These are phyloP conservation scores for Galleria mellonella DNA, from an alignment of 1,140 invertebrate species.

Conservation along the genomic window DNA sequence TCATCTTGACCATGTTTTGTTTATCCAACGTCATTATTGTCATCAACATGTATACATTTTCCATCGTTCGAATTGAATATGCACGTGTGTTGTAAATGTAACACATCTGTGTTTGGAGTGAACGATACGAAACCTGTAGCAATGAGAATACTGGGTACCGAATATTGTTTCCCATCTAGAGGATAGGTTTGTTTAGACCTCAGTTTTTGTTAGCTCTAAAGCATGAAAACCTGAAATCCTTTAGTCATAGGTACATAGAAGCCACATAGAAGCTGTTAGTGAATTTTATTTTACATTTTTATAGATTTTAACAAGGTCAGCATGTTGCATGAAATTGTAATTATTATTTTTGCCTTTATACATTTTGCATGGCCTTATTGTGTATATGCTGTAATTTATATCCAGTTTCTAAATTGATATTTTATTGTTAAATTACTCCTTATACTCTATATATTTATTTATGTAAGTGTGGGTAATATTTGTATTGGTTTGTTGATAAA, in stretches of 20 bases:
- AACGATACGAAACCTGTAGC: conserved; percentile 23
- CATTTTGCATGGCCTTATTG: not conserved
- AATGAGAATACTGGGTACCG: conserved; percentile 65
- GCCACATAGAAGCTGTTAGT: conserved; percentile 8
- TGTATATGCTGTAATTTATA: not conserved
- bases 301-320: not conserved
- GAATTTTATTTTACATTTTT: not conserved
- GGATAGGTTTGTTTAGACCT: conserved; percentile 34
- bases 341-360: no score
- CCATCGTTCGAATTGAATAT: conserved; percentile 10
- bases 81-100: conserved; percentile 22
- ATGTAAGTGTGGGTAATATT: no score
- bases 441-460: no score
- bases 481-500: no score
- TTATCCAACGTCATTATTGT: conserved; percentile 22
- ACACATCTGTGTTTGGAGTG: no score
- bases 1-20: conserved; percentile 2
- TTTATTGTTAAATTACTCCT: not conserved
- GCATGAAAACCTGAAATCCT: conserved; percentile 10
- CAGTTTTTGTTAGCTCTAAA: conserved; percentile 7
- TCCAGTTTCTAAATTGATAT: not conserved
- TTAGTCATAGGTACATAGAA: conserved; percentile 4
- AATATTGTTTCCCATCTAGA: conserved; percentile 36
- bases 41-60: conserved; percentile 18
- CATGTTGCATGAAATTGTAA: conserved; percentile 5